Percentiles rank a stretch among this genome's conserved stretches.
These are phyloP conservation scores for Myocastor coypus DNA, from an alignment of 2,113 vertebrate species.

Conservation along the genomic window DNA sequence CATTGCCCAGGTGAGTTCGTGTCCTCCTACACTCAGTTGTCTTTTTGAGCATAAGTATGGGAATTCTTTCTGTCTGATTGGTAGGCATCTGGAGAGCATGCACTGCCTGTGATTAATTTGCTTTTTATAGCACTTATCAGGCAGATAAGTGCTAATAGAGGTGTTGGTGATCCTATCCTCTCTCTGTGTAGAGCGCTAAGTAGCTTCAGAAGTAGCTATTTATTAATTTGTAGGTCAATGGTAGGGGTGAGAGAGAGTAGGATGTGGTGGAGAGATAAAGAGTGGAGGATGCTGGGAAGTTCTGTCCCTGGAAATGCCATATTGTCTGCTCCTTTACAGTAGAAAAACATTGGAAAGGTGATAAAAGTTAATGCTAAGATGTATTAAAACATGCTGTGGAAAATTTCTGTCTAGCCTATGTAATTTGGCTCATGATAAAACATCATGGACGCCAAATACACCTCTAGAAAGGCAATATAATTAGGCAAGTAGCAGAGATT, in stretches of 20 bases:
- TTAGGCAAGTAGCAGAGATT: not conserved
- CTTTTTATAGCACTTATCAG: slow-evolving; percentile 27
- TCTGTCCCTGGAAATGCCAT: not conserved
- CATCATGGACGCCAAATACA: not conserved
- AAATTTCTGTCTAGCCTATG: not conserved
- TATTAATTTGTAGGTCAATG: not conserved
- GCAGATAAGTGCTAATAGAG: not conserved
- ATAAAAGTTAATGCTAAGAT: not conserved
- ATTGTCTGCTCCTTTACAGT: not conserved
- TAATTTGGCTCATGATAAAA: not conserved
- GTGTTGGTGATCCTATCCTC: not conserved
- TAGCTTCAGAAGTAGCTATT: not conserved
- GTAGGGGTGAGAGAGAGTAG: not conserved
- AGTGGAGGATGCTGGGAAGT: not conserved
- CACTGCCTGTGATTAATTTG: not conserved
- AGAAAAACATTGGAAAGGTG: not conserved
- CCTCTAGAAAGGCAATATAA: not conserved
- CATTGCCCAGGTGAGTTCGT: not conserved
- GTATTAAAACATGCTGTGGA: not conserved
- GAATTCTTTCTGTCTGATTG: not conserved
- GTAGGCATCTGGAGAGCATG: not conserved
- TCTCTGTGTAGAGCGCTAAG: not conserved
- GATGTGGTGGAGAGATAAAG: not conserved
- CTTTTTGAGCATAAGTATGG: not conserved
- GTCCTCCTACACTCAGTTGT: not conserved